Evolutionary conservation across 2,113 vertebrate genomes (phyloP).

Genomic region (Pogonocichla stellata): DNA sequence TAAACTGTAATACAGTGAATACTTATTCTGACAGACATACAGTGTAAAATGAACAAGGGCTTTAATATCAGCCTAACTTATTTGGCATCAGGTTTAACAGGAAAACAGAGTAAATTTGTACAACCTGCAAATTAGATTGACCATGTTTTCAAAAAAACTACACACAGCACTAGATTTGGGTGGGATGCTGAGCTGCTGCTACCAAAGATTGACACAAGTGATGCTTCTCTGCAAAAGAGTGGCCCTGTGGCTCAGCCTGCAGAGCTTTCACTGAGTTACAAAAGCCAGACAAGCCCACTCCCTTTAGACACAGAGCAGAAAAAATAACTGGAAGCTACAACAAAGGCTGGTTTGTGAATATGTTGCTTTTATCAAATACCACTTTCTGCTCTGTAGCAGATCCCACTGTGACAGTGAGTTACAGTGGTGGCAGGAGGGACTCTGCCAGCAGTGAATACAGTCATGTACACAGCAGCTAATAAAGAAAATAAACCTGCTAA

Average conservation of each 20-base stretch:
- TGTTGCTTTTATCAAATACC: neutral
- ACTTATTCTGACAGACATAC: neutral
- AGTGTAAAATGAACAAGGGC: neutral
- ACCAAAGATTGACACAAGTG: neutral
- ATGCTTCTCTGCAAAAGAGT: neutral
- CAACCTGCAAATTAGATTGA: neutral
- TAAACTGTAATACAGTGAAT: neutral
- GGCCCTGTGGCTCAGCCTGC: neutral
- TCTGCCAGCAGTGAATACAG: neutral
- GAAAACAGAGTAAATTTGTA: neutral
- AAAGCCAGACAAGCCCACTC: neutral
- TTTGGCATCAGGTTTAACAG: neutral
- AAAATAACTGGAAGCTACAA: neutral
- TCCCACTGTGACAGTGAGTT: neutral
- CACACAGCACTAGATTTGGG: neutral
- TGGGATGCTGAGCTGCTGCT: neutral
- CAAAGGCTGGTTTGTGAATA: neutral
- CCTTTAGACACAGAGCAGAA: neutral
- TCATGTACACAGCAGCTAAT: neutral
- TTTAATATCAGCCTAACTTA: neutral
- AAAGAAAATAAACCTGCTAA: neutral
- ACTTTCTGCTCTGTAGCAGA: neutral
- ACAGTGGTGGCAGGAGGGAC: neutral
- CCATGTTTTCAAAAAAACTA: neutral
- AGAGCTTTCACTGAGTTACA: neutral